Evolutionary conservation across 2,113 vertebrate genomes (phyloP), one percentile per base, ranked within the genome.

Genomic region (Hipposideros armiger): DNA sequence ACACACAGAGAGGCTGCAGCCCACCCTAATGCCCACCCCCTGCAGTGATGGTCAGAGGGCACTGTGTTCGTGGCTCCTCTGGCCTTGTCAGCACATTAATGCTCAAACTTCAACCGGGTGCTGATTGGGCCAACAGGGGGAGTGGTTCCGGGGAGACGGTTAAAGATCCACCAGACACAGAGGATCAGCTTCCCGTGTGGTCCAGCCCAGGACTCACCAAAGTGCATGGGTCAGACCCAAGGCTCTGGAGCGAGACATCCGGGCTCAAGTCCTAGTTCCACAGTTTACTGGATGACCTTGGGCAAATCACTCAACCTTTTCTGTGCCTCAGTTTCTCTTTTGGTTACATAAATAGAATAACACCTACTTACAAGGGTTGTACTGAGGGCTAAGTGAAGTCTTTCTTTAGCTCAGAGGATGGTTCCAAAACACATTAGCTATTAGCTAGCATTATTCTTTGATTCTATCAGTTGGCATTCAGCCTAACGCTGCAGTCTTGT

Each of bases 211-310:
- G 76, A 77, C 54, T 82, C 30, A 16, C 76, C 11, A 8, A 14
- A 58, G 93, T 52, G 26, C 93, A 85, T 20, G 93, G 96, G 74
- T 92, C 93, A 88, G 89, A 74, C 36, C 30, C 4, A 2, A 86
- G 52, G 88, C 95, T 96, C 87, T 81, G 85, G 90, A 95, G 77
- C 3, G 0, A 89, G 67, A 95, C 95, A 13, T 67, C 40, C 77
- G 72, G 84, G 47, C 60, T 87, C 40, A 5, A 1, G 17, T 87
- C 50, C 17, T 4, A 13, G 22, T 36, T 92, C 89, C 4, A 15
- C 2, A 42, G 42, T 67, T 83, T 67, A 11, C 32, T 54, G 45
- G 28, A 30, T 90, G 45, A 80, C 78, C 67, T 93, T 69, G 86
- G 45, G 13, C 20, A 64, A 78, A n/a, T 64, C n/a, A n/a, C 64